A percentile compares a stretch with the other conserved stretches of the same genome.
These are phyloP conservation scores for Deilephila elpenor DNA, from an alignment of 2,888 invertebrate genomes.

Conservation along the genomic window DNA sequence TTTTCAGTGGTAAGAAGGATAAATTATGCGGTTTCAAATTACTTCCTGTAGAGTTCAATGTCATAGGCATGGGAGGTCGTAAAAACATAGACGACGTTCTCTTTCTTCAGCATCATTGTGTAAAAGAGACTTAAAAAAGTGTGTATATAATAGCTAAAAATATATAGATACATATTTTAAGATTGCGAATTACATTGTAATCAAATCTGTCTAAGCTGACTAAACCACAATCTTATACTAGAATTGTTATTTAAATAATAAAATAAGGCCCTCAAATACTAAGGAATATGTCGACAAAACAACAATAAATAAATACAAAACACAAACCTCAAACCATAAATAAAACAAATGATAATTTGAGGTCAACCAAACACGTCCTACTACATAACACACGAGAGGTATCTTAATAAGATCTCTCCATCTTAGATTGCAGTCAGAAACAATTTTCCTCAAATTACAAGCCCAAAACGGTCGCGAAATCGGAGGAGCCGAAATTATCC, in stretches of 20 bases:
- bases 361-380: slow-evolving; percentile 7
- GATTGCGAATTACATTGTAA: neutral
- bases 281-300: too few relatives aligned
- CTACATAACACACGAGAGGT: neutral
- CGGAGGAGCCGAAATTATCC: slow-evolving; percentile 41
- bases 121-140: too few relatives aligned
- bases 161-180: neutral
- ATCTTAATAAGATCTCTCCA: slow-evolving; percentile 26
- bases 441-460: slow-evolving; percentile 39
- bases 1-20: too few relatives aligned
- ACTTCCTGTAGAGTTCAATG: too few relatives aligned
- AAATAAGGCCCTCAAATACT: too few relatives aligned
- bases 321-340: neutral
- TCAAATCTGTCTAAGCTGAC: neutral
- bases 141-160: neutral
- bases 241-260: too few relatives aligned
- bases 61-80: too few relatives aligned
- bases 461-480: slow-evolving; percentile 30
- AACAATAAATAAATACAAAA: neutral
- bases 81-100: too few relatives aligned
- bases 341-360: neutral
- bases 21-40: too few relatives aligned
- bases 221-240: too few relatives aligned
- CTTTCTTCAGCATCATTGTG: too few relatives aligned
- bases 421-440: slow-evolving; percentile 28